Percentiles rank a stretch among this genome's conserved stretches.
phyloP scores from a whole-genome alignment of 2,113 vertebrate genomes.

The Phyllostomus hastatus region DNA sequence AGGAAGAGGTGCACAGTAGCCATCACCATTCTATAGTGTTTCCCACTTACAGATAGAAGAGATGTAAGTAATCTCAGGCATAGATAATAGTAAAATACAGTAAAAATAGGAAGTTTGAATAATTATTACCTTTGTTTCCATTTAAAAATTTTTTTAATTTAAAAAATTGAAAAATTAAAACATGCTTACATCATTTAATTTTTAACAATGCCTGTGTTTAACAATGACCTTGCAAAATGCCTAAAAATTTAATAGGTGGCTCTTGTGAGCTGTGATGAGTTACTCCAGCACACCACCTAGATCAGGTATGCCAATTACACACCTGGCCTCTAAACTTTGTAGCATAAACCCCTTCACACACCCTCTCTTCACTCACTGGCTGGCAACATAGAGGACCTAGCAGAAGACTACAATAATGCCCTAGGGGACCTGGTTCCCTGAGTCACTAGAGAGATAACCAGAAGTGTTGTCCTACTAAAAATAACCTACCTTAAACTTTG shows the following conservation, averaged over 20 bases:
- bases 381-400: neutral
- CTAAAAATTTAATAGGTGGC: neutral
- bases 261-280: neutral
- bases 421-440: neutral
- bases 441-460: neutral
- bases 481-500: neutral
- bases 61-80: neutral
- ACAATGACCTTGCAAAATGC: neutral
- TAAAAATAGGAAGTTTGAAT: neutral
- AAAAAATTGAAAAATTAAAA: too few relatives aligned
- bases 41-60: neutral
- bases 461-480: neutral
- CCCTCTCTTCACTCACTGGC: neutral
- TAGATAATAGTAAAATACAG: neutral
- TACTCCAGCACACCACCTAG: neutral
- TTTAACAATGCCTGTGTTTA: slow-evolving; percentile 1
- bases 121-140: neutral
- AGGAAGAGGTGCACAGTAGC: neutral
- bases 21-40: neutral
- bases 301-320: neutral
- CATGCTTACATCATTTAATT: neutral
- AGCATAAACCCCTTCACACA: neutral
- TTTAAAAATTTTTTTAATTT: neutral
- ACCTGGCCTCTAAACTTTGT: neutral
- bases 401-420: neutral